Evolutionary conservation across 23 tunicate species (phyloP), one percentile per base, ranked within the genome.

Genomic region (Botrylloides violaceus): DNA sequence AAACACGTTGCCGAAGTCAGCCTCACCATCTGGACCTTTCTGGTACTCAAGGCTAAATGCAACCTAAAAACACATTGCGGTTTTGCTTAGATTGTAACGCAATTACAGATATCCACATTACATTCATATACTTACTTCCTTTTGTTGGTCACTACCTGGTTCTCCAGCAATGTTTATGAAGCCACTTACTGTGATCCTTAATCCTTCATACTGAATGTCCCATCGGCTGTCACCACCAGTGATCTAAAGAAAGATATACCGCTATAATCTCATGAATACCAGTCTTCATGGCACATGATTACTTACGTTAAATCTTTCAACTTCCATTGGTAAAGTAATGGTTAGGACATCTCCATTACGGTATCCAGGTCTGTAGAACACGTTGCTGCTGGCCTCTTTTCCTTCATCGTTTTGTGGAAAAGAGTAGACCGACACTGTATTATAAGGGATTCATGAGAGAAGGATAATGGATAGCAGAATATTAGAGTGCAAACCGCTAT

Each of bases 231-330:
- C 73, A 4, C 4, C 57, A 66, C 56, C 57, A 23, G 73, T 66
- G 59, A 66, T 36, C 73, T 66, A 15, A 22, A 36, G n/a, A 31
- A 31, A 65, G 23, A 65, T 28, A 19, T 26, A n/a, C n/a, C n/a
- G n/a, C n/a, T n/a, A n/a, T n/a, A n/a, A n/a, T n/a, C n/a, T n/a
- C n/a, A n/a, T n/a, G n/a, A n/a, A n/a, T n/a, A n/a, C n/a, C n/a
- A n/a, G n/a, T n/a, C n/a, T n/a, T n/a, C n/a, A n/a, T n/a, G n/a
- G n/a, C n/a, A n/a, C n/a, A n/a, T 29, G 23, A 63, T 4, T 2
- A 6, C 73, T 36, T 66, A 66, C 73, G 73, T 66, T 66, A 23
- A 66, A 66, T 36, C 73, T 22, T n/a, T 50, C 73, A 36, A 66
- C 73, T 36, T 50, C 4, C 3, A 4, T 20, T 66, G 73, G 73